Conservation (phyloP, 2,113 vertebrate genomes). For the human (Homo sapiens) region GRCh38 chr2:27597001-27597500, state of each 20-base stretch:
- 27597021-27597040: conserved; percentile 25
- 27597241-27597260: not conserved
- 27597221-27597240: not conserved
- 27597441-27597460: not conserved
- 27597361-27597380: not conserved
- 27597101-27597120: not conserved
- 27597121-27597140: not conserved
- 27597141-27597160: not conserved
- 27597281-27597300: not conserved
- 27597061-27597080: not conserved
- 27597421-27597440: not conserved
- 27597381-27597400: not conserved
- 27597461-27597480: conserved; percentile 12
- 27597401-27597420: not conserved
- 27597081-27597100: not conserved
- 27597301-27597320: not conserved
- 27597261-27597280: not conserved
- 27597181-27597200: not conserved
- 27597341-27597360: not conserved
- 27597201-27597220: not conserved
- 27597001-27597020: not conserved
- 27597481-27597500: not conserved
- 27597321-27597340: not conserved
- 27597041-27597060: not conserved
- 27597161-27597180: not conserved